A percentile compares a stretch with the other conserved stretches of the same genome.
Evolutionary conservation across 2,888 invertebrate species (phyloP).

Genomic region (Crematogaster levior): DNA sequence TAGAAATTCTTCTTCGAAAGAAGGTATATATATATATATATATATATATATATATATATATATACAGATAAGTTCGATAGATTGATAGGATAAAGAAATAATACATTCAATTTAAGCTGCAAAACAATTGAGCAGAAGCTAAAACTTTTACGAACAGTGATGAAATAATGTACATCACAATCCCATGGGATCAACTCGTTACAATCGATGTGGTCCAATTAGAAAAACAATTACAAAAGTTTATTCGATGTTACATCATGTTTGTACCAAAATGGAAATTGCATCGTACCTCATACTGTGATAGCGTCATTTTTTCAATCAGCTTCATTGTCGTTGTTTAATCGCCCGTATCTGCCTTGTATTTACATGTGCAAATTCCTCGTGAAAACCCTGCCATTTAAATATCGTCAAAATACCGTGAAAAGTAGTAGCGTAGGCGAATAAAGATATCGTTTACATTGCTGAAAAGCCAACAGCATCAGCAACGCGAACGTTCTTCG

Average conservation of each 20-base stretch:
- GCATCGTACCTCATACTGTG: not conserved
- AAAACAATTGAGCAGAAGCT: not conserved
- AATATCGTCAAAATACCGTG: slow-evolving; percentile 11
- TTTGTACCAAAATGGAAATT: slow-evolving; percentile 33
- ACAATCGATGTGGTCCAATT: slow-evolving; percentile 34
- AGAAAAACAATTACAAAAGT: slow-evolving; percentile 40
- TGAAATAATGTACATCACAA: slow-evolving; percentile 3
- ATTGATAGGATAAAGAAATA: not conserved
- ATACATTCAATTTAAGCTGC: not conserved
- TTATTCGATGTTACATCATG: slow-evolving; percentile 14
- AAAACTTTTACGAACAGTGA: not conserved
- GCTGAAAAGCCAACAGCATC: not conserved
- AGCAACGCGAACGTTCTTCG: not conserved
- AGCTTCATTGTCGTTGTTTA: slow-evolving; percentile 29
- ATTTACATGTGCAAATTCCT: slow-evolving; percentile 36
- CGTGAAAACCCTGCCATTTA: not conserved
- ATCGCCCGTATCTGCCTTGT: slow-evolving; percentile 21
- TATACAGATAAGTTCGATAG: not conserved
- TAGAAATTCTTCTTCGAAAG: not conserved
- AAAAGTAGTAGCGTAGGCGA: not conserved
- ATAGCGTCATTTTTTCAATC: slow-evolving; percentile 24
- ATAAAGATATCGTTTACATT: slow-evolving; percentile 11
- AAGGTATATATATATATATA: not conserved
- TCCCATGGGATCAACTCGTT: slow-evolving; percentile 12
- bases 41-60: too few relatives aligned